Base-by-base conservation (phyloP, 2,888 invertebrate species). In the Gymnosoma rotundatum region DNA sequence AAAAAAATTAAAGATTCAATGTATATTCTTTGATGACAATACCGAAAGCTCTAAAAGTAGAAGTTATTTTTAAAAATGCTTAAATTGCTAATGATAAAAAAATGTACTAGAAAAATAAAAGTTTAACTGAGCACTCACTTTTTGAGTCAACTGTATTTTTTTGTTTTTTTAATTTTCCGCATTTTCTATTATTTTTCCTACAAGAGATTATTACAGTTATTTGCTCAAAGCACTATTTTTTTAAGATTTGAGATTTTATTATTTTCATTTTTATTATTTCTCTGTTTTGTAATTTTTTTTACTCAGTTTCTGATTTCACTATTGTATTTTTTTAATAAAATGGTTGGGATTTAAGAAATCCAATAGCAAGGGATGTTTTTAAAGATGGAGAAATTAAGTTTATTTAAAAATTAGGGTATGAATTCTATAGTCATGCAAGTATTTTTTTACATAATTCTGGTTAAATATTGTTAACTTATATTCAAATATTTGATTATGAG, bases 191-290 rank as follows among this genome's bases (percentile, higher is more conserved):
- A 45, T 63, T 58, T 50, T 58, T 38, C 10, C 12, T 4, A 21
- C 21, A 58, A 58, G 20, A 21, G 66, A 66, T 56, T 75, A 58
- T 75, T 58, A 48, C 50, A 58, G 32, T 66, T 58, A 50, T 67
- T 67, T 67, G 50, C 36, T 36, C 9, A 38, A 38, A 67, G 52
- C 5, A 67, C 32, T 18, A 42, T 52, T 8, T 4, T 2, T 52
- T 73, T 73, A n/a, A 63, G 50, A 63, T 18, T 73, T 66, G 48
- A n/a, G 2, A n/a, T 18, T 73, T 54, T 32, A 32, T 74, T 74
- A 54, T 61, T 73, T 25, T 20, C 4, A 32, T 60, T 60, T 25
- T 25, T 56, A n/a, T 69, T 25, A 6, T 4, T 21, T 36, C 42
- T 36, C 16, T 48, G 52, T 18, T n/a, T 25, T 25, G 25, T 25